phyloP scores from a whole-genome alignment of 2,888 invertebrate genomes.

The Kryphioiulus occultus region DNA sequence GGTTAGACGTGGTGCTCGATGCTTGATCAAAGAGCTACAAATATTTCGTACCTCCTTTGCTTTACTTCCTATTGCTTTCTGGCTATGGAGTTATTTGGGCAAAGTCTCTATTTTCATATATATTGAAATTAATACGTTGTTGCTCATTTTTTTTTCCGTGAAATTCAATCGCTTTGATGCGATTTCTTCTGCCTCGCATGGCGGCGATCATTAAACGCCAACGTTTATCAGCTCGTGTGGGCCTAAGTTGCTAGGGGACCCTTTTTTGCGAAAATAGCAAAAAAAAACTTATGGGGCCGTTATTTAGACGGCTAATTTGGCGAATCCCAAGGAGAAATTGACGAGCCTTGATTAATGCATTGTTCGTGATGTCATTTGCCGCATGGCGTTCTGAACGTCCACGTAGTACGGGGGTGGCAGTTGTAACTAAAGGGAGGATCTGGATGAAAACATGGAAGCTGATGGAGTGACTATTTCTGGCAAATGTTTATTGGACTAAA shows the following conservation, averaged over 20 bases:
- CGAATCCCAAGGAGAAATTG: background rate
- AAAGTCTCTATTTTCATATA: conserved; percentile 23
- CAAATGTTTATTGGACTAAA: too few species aligned
- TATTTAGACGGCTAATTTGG: background rate
- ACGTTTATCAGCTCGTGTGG: conserved; percentile 7
- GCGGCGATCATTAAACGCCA: background rate
- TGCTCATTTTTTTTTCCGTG: background rate
- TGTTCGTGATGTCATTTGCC: background rate
- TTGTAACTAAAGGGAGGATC: too few species aligned
- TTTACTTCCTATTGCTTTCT: background rate
- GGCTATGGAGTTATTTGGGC: background rate
- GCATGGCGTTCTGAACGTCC: background rate
- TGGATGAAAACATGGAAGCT: too few species aligned
- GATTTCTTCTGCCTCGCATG: background rate
- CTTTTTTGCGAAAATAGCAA: background rate
- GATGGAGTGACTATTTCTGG: too few species aligned
- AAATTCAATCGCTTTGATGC: conserved; percentile 15
- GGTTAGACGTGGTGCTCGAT: conserved; percentile 1
- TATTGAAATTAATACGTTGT: conserved; percentile 28
- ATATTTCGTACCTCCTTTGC: background rate
- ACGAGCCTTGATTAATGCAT: background rate
- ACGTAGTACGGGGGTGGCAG: too few species aligned
- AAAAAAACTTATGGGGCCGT: background rate
- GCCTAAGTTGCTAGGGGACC: background rate
- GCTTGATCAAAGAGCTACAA: background rate